Conservation (phyloP, 2,888 invertebrate genomes). For the Eristalis tenax region DNA sequence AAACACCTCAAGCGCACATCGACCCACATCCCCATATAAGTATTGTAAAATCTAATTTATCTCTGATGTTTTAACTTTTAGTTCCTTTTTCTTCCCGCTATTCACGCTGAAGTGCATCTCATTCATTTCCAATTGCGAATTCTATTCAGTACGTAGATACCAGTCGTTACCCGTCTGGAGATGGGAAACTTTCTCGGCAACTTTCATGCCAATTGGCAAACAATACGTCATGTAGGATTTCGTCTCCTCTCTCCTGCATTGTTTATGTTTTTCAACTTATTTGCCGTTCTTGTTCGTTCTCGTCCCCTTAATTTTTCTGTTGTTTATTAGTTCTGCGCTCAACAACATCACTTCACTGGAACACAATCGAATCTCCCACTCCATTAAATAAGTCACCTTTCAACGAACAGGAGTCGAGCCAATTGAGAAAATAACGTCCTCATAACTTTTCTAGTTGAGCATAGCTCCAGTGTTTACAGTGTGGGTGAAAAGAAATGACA, state of each 20-base stretch:
- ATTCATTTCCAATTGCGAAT: not conserved
- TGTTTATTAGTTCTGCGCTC: not conserved
- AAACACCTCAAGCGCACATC: not conserved
- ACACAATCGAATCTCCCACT: not conserved
- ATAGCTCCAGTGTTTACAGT: not conserved
- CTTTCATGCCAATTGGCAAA: not conserved
- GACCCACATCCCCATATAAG: not conserved
- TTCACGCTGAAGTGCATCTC: not conserved
- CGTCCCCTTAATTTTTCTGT: not conserved
- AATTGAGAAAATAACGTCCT: not conserved
- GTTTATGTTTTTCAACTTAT: not conserved
- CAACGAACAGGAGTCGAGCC: not conserved
- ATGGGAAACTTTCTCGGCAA: not conserved
- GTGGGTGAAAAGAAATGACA: not conserved
- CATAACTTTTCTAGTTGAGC: not conserved
- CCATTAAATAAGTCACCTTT: conserved; percentile 1
- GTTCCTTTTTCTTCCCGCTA: not conserved
- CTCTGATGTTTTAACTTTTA: not conserved
- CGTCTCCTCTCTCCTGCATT: not conserved
- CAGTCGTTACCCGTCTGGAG: not conserved
- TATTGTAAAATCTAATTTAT: not conserved
- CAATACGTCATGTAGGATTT: not conserved
- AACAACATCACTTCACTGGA: not conserved
- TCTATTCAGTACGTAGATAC: not conserved
- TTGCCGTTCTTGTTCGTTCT: not conserved